Evolutionary conservation across 1,140 invertebrate species (phyloP).

Genomic region (Ericerus pela): DNA sequence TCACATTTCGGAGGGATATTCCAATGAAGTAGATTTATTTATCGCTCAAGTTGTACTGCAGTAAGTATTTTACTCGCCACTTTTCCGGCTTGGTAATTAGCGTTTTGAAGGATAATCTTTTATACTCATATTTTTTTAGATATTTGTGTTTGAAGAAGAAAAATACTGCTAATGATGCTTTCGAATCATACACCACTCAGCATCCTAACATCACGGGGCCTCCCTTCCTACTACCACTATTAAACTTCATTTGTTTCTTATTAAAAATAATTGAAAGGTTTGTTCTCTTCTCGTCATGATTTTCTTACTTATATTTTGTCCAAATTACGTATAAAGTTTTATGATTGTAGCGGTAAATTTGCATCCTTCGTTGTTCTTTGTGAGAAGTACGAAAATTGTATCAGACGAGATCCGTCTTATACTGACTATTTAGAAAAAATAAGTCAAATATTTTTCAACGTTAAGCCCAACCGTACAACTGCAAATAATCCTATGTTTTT

Average conservation of each 20-base stretch:
- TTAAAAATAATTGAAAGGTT: conserved; percentile 69
- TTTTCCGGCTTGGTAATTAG: no score
- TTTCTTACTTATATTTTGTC: neutral
- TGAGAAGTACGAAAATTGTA: conserved; percentile 56
- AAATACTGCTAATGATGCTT: conserved; percentile 59
- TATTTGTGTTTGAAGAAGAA: conserved; percentile 61
- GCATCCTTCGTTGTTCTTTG: conserved; percentile 47
- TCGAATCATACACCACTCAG: conserved; percentile 59
- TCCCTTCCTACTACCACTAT: conserved; percentile 65
- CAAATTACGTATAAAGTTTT: neutral
- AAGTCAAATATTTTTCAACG: conserved; percentile 55
- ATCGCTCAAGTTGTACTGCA: conserved; percentile 86
- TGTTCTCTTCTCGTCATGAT: neutral
- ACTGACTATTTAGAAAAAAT: conserved; percentile 68
- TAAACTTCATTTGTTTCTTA: conserved; percentile 86
- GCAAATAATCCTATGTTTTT: conserved; percentile 38
- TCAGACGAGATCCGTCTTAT: conserved; percentile 64
- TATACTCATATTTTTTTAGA: no score
- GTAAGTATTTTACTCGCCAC: conserved; percentile 45
- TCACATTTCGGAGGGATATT: conserved; percentile 61
- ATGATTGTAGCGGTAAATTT: conserved; percentile 42
- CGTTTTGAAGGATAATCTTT: no score
- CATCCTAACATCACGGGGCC: conserved; percentile 66
- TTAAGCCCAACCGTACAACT: conserved; percentile 36
- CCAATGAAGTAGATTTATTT: conserved; percentile 80